Percentiles rank a stretch among this genome's conserved stretches.
Evolutionary conservation across 2,888 invertebrate genomes (phyloP).

Genomic region (Neoascia interrupta): DNA sequence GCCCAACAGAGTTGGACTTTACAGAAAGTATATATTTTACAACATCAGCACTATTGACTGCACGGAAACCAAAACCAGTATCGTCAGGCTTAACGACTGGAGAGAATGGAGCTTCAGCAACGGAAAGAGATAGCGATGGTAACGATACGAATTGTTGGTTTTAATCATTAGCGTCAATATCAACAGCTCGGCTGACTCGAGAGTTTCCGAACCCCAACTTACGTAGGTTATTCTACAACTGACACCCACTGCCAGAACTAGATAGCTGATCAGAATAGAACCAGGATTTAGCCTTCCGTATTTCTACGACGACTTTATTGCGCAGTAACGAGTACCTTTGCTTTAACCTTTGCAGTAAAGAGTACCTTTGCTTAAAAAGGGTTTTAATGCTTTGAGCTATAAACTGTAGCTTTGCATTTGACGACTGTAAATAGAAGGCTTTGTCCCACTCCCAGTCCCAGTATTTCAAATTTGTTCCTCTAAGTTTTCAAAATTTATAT

Average conservation of each 20-base stretch:
- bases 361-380: conserved; percentile 3
- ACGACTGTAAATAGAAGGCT: too few species aligned
- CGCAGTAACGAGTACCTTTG: conserved; percentile 5
- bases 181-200: neutral
- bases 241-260: neutral
- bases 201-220: too few species aligned
- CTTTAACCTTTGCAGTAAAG: neutral
- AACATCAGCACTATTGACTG: too few species aligned
- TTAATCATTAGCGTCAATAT: neutral
- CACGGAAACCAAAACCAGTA: too few species aligned
- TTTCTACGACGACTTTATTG: conserved; percentile 16
- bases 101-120: neutral
- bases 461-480: too few species aligned
- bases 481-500: too few species aligned
- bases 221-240: neutral
- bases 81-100: neutral
- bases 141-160: neutral
- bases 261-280: too few species aligned
- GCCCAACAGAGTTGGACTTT: too few species aligned
- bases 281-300: conserved; percentile 4
- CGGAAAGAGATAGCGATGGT: neutral
- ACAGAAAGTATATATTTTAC: too few species aligned
- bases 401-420: conserved; percentile 1
- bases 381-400: too few species aligned
- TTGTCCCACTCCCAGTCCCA: too few species aligned